Conservation (phyloP, 2,888 invertebrate species). For the Phortica magna region DNA sequence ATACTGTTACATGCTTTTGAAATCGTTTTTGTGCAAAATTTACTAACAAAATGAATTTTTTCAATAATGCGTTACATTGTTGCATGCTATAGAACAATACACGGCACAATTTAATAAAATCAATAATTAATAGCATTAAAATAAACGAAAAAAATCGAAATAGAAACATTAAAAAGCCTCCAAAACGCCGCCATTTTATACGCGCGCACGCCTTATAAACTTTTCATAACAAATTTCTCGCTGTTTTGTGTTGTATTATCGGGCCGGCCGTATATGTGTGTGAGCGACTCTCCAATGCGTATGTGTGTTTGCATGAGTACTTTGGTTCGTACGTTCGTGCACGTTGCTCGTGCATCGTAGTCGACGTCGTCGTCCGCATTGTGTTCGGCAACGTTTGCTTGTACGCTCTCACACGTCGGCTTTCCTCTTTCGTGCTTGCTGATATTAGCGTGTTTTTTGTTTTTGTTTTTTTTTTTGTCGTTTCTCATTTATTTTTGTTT, state of each 20-base stretch:
- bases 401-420: not conserved
- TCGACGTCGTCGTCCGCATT: not conserved
- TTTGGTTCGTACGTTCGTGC: not conserved
- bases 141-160: not conserved
- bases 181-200: slow-evolving; percentile 22
- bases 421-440: not conserved
- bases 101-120: too few species aligned
- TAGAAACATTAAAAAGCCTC: slow-evolving; percentile 6
- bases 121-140: not conserved
- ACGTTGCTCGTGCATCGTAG: not conserved
- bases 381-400: not conserved
- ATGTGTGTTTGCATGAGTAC: not conserved
- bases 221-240: slow-evolving; percentile 65
- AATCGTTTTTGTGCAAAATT: too few species aligned
- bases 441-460: not conserved
- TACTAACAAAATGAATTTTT: too few species aligned
- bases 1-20: too few species aligned
- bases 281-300: not conserved
- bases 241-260: slow-evolving; percentile 54
- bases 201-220: slow-evolving; percentile 44
- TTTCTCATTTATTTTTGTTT: slow-evolving; percentile 29
- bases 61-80: too few species aligned
- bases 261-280: slow-evolving; percentile 3
- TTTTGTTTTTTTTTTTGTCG: slow-evolving; percentile 19
- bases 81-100: too few species aligned